phyloP scores from a whole-genome alignment of 2,888 invertebrate species.

The Isoperla grammatica region DNA sequence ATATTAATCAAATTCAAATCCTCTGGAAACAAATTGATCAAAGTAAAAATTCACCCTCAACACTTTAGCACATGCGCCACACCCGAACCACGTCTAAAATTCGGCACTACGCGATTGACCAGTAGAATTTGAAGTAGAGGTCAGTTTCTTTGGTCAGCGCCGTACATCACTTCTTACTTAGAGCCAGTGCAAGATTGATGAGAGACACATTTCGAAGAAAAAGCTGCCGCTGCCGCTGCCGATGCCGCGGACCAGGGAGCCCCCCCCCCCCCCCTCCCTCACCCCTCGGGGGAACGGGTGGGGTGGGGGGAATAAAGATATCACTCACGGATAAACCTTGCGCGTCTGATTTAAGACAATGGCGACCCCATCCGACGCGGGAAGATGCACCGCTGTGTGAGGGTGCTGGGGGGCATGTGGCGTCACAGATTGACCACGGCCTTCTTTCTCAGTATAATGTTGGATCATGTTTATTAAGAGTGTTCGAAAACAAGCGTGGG shows the following conservation, averaged over 20 bases:
- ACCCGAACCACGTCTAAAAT: neutral
- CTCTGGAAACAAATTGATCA: no score
- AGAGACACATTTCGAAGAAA: conserved; percentile 3
- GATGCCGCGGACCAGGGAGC: neutral
- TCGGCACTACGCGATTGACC: conserved; percentile 9
- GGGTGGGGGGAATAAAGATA: conserved; percentile 13
- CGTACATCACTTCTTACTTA: conserved; percentile 19
- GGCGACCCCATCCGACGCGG: neutral
- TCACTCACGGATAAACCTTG: conserved; percentile 11
- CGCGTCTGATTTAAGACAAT: conserved; percentile 2
- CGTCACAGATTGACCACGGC: no score
- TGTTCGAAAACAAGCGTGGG: no score
- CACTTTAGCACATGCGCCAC: no score
- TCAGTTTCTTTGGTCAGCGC: conserved; percentile 18
- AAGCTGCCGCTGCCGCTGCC: conserved; percentile 8
- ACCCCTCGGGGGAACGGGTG: conserved; percentile 3
- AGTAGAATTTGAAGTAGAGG: neutral
- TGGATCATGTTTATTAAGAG: no score
- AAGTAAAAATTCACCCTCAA: no score
- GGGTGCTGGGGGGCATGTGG: no score
- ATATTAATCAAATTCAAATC: no score
- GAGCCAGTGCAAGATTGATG: conserved; percentile 19
- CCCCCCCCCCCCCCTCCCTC: conserved; percentile 5
- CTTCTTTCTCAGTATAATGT: no score
- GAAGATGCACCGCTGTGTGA: no score